Base-by-base conservation (phyloP, 2,888 invertebrate species). In the Koerneria pararmatus region DNA sequence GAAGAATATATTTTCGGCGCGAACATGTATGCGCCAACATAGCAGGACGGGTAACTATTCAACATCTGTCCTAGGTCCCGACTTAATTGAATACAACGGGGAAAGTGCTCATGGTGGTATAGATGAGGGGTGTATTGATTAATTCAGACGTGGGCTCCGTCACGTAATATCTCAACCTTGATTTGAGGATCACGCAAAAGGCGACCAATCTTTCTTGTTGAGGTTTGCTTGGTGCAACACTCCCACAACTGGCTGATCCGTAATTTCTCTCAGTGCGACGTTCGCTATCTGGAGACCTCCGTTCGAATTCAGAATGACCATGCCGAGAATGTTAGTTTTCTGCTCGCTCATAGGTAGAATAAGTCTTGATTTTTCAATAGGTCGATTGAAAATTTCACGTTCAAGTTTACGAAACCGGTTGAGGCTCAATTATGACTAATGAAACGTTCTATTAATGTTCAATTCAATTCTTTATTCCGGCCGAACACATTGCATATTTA, bases 261-360 rank as follows among this genome's bases (percentile, higher is more conserved):
- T 1, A 80, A 80, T 6, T 82, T 82, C 66, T 78, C 78, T 27
- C 78, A 80, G 66, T 80, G 80, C 61, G 83, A 83, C 35, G 78
- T 76, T 59, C 73, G 83, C 31, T 83, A 82, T 69, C 67, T 83
- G 66, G 83, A 83, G 66, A 82, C 83, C 0, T 71, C 76, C 24
- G 75, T 82, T 15, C 46, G 63, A 51, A 54, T 54, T 31, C 51
- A 63, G 15, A 72, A 72, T 56, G 79, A 80, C 66, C 59, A 67
- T 15, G 66, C 66, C 56, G 73, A 31, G 35, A 29, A 35, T 22
- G 46, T 19, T 69, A 19, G 22, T n/a, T 54, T 32, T 22, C 61
- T 48, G 5, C 53, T n/a, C 61, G 15, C 31, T 41, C 11, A 41
- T n/a, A 41, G 11, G 11, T 41, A 15, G 46, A 41, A 41, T 41